A percentile compares a stretch with the other conserved stretches of the same genome.
Evolutionary conservation across 2,113 vertebrate genomes (phyloP).

Genomic region (Tachysurus vachellii): DNA sequence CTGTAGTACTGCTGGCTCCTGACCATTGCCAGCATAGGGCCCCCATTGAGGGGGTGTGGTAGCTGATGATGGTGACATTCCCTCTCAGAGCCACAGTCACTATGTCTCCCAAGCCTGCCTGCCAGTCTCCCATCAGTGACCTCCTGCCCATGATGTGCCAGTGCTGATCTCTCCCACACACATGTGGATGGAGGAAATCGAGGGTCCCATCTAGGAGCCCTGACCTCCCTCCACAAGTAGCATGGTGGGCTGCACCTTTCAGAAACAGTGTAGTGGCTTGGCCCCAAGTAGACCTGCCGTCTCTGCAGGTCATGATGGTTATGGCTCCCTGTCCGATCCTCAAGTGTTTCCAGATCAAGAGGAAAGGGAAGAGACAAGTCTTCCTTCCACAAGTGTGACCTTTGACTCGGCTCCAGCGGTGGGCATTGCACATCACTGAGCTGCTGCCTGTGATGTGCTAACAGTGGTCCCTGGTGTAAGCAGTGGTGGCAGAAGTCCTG

Average conservation of each 20-base stretch:
- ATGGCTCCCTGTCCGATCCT: slow-evolving; percentile 24
- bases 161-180: slow-evolving; percentile 56
- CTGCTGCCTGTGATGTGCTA: slow-evolving; percentile 41
- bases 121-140: slow-evolving; percentile 65
- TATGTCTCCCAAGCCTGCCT: slow-evolving; percentile 53
- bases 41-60: slow-evolving; percentile 54
- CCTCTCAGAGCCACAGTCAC: slow-evolving; percentile 64
- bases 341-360: slow-evolving; percentile 19
- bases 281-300: slow-evolving; percentile 35
- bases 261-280: slow-evolving; percentile 59
- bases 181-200: slow-evolving; percentile 59
- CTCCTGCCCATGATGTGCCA: background rate
- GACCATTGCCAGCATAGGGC: slow-evolving; percentile 64
- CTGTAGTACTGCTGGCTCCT: slow-evolving; percentile 62
- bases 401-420: background rate
- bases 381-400: slow-evolving; percentile 18
- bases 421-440: slow-evolving; percentile 8
- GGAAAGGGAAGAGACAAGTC: slow-evolving; percentile 23
- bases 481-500: slow-evolving; percentile 54
- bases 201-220: slow-evolving; percentile 61
- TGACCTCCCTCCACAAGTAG: slow-evolving; percentile 56
- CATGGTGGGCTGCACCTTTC: slow-evolving; percentile 56
- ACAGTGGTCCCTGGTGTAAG: slow-evolving; percentile 52
- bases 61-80: slow-evolving; percentile 40
- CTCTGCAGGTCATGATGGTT: background rate